phyloP scores from a whole-genome alignment of 2,113 vertebrate genomes.

The Eulemur rufifrons region DNA sequence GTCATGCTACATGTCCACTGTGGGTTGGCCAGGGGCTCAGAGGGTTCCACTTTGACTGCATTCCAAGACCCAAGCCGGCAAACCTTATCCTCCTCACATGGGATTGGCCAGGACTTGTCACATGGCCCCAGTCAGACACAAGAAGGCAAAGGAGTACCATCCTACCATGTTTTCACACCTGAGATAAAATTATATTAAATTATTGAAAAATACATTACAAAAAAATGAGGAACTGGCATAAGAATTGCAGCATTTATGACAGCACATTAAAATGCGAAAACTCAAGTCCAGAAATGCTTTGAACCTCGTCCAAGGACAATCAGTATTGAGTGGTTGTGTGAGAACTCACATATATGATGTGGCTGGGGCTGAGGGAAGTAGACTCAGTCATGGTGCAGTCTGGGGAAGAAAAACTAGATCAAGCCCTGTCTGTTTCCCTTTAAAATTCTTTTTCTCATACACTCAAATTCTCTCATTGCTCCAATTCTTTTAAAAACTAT shows the following conservation, averaged over 20 bases:
- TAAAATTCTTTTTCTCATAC: neutral
- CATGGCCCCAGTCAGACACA: neutral
- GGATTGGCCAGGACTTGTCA: neutral
- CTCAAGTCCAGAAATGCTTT: neutral
- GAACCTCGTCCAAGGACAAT: neutral
- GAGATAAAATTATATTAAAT: neutral
- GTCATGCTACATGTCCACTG: neutral
- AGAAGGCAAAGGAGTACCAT: neutral
- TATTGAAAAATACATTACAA: neutral
- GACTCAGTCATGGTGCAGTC: neutral
- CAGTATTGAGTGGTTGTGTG: neutral
- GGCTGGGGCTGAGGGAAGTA: neutral
- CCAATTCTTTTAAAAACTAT: slow-evolving; percentile 25
- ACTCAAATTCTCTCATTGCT: neutral
- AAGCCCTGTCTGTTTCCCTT: neutral
- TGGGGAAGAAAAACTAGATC: neutral
- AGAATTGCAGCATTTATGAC: neutral
- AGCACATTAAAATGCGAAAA: neutral
- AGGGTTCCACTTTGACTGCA: neutral
- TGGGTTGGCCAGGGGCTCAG: neutral
- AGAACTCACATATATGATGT: neutral
- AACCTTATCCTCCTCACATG: neutral
- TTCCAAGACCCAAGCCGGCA: neutral
- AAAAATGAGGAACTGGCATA: neutral
- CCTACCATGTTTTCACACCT: neutral